These are phyloP conservation scores for Mionectes macconnelli DNA, from an alignment of 2,113 vertebrate species.

Conservation along the genomic window DNA sequence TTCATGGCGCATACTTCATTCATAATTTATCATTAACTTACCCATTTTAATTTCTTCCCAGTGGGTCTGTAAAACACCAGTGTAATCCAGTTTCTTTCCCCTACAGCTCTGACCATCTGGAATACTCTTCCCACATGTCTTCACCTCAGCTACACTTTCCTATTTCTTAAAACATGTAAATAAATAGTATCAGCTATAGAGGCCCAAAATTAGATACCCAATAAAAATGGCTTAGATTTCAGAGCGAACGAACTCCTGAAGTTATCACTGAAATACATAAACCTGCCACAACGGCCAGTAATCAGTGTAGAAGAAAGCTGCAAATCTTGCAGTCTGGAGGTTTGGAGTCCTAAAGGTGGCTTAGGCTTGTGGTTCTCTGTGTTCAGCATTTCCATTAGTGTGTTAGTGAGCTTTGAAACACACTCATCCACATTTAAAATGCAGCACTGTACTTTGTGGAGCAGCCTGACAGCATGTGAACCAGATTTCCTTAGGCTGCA, in stretches of 20 bases:
- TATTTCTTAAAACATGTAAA: slow-evolving; percentile 22
- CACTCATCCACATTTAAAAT: accelerated
- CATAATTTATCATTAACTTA: slow-evolving; percentile 58
- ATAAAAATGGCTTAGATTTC: neutral
- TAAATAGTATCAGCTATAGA: neutral
- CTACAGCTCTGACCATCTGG: slow-evolving; percentile 33
- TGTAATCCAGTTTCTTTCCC: slow-evolving; percentile 33
- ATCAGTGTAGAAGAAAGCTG: neutral
- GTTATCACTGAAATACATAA: neutral
- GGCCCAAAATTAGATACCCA: neutral
- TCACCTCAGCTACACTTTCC: slow-evolving; percentile 44
- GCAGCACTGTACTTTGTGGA: neutral
- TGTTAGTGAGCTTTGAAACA: neutral
- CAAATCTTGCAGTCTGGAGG: neutral
- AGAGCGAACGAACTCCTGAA: neutral
- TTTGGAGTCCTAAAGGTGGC: neutral
- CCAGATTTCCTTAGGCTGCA: neutral
- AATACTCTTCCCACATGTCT: slow-evolving; percentile 17
- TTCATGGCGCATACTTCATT: slow-evolving; percentile 42
- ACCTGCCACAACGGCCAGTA: accelerated
- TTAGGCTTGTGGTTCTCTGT: neutral
- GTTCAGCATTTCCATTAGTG: neutral
- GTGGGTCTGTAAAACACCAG: neutral
- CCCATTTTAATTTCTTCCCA: slow-evolving; percentile 52
- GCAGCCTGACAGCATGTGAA: neutral